Percentiles rank a stretch among this genome's conserved stretches.
phyloP scores from a whole-genome alignment of 2,888 invertebrate species.

The Incurvaria masculella region DNA sequence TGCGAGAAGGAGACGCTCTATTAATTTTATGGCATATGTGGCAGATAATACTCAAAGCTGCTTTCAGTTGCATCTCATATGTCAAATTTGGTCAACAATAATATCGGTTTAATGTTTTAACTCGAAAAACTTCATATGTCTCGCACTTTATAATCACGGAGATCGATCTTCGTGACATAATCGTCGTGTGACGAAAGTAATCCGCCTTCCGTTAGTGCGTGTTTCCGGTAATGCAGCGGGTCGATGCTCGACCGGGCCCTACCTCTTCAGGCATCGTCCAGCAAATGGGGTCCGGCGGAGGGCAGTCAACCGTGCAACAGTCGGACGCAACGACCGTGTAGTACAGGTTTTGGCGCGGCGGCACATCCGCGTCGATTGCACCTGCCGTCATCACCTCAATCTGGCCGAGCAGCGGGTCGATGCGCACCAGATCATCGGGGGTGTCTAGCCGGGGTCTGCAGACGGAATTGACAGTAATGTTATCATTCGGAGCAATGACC shows the following conservation, averaged over 20 bases:
- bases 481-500: no score
- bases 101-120: background rate
- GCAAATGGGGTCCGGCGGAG: constrained; percentile 28
- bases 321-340: constrained; percentile 58
- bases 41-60: no score
- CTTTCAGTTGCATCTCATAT: background rate
- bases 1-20: no score
- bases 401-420: constrained; percentile 49
- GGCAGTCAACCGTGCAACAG: constrained; percentile 28
- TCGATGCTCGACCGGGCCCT: no score
- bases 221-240: no score
- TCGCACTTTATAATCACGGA: no score
- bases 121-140: no score
- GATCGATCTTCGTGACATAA: no score
- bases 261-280: constrained; percentile 32
- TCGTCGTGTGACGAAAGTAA: no score
- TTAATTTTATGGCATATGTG: no score
- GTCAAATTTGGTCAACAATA: background rate
- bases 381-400: constrained; percentile 39
- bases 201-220: no score
- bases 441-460: constrained; percentile 41
- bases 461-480: no score
- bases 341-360: constrained; percentile 39
- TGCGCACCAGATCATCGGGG: constrained; percentile 40
- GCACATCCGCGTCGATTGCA: constrained; percentile 56